Evolutionary conservation across 1,140 invertebrate species (phyloP), one percentile per base, ranked within the genome.

Genomic region (Ganaspis sp.): DNA sequence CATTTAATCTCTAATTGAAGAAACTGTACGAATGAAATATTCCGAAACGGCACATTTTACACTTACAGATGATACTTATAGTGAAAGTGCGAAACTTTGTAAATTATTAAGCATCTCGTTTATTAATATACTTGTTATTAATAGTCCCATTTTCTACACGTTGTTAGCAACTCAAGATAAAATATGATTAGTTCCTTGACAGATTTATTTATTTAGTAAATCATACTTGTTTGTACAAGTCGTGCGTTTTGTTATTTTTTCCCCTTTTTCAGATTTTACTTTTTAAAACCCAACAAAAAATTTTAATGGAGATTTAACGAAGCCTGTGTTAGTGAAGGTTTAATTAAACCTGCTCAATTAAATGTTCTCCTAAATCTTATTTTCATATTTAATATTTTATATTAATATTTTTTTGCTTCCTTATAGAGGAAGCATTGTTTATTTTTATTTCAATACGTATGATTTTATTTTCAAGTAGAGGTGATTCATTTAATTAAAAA

Each of bases 1-100:
- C 54, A 29, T 64, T 64, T 64, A 29, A 15, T 64, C 54, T 64
- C 54, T 64, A 64, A 64, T 64, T 64, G 54, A 58, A 9, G 19
- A 64, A 64, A 64, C 19, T 26, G 6, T 58, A 58, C 19, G 54
- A 29, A 11, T 64, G 54, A 64, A 64, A 64, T 64, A 64, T 64
- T 26, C 23, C 23, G 23, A 64, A 64, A 64, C 23, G 54, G 54
- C 54, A 29, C 54, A 26, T 64, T 64, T 64, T 64, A 64, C 54
- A 64, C 54, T 64, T 64, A 29, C 23, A 15, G 54, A 64, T 64
- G 54, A 64, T 64, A 29, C 23, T 64, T 29, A 64, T 29, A 64
- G 45, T 26, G 54, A 64, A 64, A 64, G 11, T 64, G 54, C 54
- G 23, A 64, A 64, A 64, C 21, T 15, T 64, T 64, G 15, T 64